Evolutionary conservation across 2,113 vertebrate species (phyloP).

Genomic region (Labeo rohita): DNA sequence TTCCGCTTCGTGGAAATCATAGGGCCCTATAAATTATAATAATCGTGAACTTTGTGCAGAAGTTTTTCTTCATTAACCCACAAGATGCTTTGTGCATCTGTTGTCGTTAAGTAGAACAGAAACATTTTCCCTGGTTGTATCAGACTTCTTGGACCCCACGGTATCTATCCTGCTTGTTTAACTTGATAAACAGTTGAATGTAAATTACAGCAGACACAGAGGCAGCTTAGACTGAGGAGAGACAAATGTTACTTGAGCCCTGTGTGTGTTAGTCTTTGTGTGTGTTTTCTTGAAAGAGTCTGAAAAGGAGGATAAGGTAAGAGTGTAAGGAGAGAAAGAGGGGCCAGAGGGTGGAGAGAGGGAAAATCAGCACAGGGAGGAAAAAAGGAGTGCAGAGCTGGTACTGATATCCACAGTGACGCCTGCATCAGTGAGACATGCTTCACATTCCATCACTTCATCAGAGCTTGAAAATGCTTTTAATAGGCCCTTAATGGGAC

Average conservation of each 20-base stretch:
- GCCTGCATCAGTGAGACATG: constrained; percentile 74
- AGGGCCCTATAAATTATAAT: too few relatives aligned
- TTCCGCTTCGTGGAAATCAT: too few relatives aligned
- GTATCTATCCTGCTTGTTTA: neutral
- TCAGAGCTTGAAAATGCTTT: constrained; percentile 80
- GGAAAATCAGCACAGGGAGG: constrained; percentile 25
- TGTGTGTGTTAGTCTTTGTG: neutral
- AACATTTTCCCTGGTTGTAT: neutral
- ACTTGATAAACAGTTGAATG: neutral
- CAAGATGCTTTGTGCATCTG: neutral
- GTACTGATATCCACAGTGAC: constrained; percentile 60
- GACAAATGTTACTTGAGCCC: neutral
- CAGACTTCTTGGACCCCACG: neutral
- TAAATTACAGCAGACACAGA: neutral
- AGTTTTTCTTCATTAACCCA: too few relatives aligned
- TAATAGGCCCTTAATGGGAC: constrained; percentile 72
- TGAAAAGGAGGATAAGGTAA: constrained; percentile 20
- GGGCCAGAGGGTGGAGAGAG: constrained; percentile 7
- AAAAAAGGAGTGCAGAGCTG: constrained; percentile 48
- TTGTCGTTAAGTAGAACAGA: neutral
- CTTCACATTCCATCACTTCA: constrained; percentile 87
- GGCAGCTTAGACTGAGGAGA: neutral
- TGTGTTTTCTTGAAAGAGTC: neutral
- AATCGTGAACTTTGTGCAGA: too few relatives aligned
- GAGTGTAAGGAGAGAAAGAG: constrained; percentile 31